phyloP scores from a whole-genome alignment of 2,888 invertebrate species.

The Artemia sinica region DNA sequence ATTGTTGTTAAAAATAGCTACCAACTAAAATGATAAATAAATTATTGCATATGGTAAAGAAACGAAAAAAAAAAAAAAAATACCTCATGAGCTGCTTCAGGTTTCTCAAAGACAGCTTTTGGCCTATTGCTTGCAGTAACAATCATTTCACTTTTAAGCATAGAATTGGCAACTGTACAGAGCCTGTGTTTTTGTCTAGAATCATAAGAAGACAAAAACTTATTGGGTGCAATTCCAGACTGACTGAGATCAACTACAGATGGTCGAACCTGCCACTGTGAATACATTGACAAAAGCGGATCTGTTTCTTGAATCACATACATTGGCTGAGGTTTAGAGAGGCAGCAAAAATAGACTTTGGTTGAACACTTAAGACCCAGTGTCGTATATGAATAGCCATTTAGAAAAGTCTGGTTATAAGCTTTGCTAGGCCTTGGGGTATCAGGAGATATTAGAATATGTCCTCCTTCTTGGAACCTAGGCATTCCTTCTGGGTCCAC shows the following conservation, averaged over 20 bases:
- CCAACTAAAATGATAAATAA: too few relatives aligned
- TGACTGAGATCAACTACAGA: constrained; percentile 18
- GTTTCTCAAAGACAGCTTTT: neutral
- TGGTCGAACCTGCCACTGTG: constrained; percentile 47
- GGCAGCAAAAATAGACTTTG: constrained; percentile 74
- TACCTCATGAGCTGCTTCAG: too few relatives aligned
- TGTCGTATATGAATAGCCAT: constrained; percentile 76
- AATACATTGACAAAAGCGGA: constrained; percentile 86
- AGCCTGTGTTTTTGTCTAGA: constrained; percentile 47
- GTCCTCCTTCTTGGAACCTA: constrained; percentile 20
- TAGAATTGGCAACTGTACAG: constrained; percentile 43
- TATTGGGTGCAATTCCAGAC: constrained; percentile 17
- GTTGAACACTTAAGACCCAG: constrained; percentile 77
- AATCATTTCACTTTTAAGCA: constrained; percentile 35
- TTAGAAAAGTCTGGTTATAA: constrained; percentile 69
- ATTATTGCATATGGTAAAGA: too few relatives aligned
- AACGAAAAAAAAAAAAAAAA: too few relatives aligned
- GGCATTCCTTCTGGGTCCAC: constrained; percentile 40
- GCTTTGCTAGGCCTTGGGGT: constrained; percentile 76
- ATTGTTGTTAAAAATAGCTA: too few relatives aligned
- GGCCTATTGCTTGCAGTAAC: constrained; percentile 33
- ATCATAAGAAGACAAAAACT: constrained; percentile 29
- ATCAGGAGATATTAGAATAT: constrained; percentile 60
- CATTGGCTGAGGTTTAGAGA: constrained; percentile 83
- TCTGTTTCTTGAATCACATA: constrained; percentile 57